Percentiles rank a stretch among this genome's conserved stretches.
These are phyloP conservation scores for Stomatorhinus walkeri DNA, from an alignment of 2,797 vertebrate species.

Conservation along the genomic window DNA sequence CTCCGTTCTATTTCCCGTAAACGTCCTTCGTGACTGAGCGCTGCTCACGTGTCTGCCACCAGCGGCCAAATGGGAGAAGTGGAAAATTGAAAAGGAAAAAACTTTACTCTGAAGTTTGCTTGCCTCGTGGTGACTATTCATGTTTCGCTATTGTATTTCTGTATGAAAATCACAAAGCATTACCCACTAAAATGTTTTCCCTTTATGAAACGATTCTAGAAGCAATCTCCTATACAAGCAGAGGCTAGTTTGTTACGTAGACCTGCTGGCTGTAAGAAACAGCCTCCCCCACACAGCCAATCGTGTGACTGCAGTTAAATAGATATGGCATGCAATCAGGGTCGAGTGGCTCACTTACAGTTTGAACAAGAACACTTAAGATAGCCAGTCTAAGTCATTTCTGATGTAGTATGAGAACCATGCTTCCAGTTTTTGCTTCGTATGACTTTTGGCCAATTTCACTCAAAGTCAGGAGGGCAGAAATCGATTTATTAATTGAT, in stretches of 20 bases:
- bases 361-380: not conserved
- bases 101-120: not conserved
- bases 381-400: not conserved
- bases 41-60: not conserved
- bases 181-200: not conserved
- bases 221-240: not conserved
- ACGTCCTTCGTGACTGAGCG: conserved; percentile 38
- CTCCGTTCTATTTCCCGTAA: conserved; percentile 49
- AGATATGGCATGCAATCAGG: not conserved
- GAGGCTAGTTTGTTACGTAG: not conserved
- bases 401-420: not conserved
- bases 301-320: not conserved
- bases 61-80: not conserved
- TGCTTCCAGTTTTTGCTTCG: not conserved
- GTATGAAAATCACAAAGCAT: not conserved
- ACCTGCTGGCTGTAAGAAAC: not conserved
- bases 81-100: not conserved
- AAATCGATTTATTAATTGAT: not conserved
- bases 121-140: not conserved
- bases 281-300: not conserved
- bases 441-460: not conserved
- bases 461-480: not conserved
- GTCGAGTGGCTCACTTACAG: not conserved
- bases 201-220: not conserved
- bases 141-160: not conserved